These are phyloP conservation scores for Tetheella fluctuosa DNA, from an alignment of 2,888 invertebrate species.

Conservation along the genomic window DNA sequence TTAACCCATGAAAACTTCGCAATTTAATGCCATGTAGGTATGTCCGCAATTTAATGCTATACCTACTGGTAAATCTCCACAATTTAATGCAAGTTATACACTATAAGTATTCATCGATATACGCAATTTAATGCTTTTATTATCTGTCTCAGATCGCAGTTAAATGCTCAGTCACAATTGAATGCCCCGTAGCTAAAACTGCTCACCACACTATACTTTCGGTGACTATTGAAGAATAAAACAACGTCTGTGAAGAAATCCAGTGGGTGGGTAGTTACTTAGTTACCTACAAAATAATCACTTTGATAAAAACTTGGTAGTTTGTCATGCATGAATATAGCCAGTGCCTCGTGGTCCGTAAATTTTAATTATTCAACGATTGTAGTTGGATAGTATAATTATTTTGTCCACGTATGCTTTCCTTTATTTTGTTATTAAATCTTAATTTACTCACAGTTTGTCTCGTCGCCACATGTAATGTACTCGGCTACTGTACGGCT, in stretches of 20 bases:
- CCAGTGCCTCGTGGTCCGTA: background rate
- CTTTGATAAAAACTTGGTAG: background rate
- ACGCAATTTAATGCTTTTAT: constrained; percentile 11
- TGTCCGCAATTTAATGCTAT: constrained; percentile 31
- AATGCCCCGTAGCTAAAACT: constrained; percentile 1
- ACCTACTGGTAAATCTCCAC: constrained; percentile 23
- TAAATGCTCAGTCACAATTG: constrained; percentile 1
- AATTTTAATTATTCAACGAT: constrained; percentile 3
- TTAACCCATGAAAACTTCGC: background rate
- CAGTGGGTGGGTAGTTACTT: background rate
- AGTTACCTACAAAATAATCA: constrained; percentile 1
- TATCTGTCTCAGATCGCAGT: background rate
- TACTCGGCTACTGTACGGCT: no score
- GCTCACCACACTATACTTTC: background rate
- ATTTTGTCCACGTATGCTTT: background rate
- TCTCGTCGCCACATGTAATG: constrained; percentile 6
- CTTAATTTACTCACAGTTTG: constrained; percentile 5
- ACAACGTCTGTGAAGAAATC: background rate
- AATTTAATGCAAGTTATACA: constrained; percentile 26
- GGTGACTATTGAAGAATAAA: background rate
- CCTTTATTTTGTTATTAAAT: background rate
- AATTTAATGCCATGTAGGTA: constrained; percentile 14
- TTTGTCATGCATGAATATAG: background rate
- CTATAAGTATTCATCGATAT: constrained; percentile 13
- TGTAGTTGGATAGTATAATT: background rate